Evolutionary conservation across 2,797 vertebrate species (phyloP), one percentile per base, ranked within the genome.

Genomic region (Halcyon smyrnensis): DNA sequence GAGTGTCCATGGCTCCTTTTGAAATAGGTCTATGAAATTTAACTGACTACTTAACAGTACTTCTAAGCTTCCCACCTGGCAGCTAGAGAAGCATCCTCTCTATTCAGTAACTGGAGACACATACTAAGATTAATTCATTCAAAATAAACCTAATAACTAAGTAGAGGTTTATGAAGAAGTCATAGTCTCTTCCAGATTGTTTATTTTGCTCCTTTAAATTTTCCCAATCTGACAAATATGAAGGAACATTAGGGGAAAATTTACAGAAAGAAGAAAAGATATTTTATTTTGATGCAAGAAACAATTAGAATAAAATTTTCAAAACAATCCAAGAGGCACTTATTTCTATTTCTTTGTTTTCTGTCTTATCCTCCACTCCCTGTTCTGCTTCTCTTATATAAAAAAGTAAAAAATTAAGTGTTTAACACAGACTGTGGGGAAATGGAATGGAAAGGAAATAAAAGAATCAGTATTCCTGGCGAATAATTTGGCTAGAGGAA

Each of bases 391-490:
- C 39, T 21, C 25, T 69, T 50, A 85, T 3, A 62, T 30, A n/a
- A 81, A 95, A 95, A 88, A 87, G 51, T 53, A 41, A 46, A 64
- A 81, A 56, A 39, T 17, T 60, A 68, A 43, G 32, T 41, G 32
- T 77, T 92, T 51, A 70, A 80, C 68, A 84, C 9, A 60, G 64
- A 60, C 41, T 41, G 68, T 56, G 64, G 77, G 53, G 45, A 83
- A 93, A 96, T 48, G 54, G 60, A 96, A 94, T 83, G 64, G 75
- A 93, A 95, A 95, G 43, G 70, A 91, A 95, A 94, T 70, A 94
- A 95, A 94, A 95, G 92, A 95, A 96, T 93, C 94, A 90, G 88
- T 95, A 97, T 90, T 95, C 96, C 90, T 92, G 71, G 86, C 83
- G 94, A 94, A 91, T 95, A 96, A 95, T 95, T 96, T 95, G 92